Evolutionary conservation across 2,888 invertebrate genomes (phyloP).

Genomic region (Pharmacophagus antenor): DNA sequence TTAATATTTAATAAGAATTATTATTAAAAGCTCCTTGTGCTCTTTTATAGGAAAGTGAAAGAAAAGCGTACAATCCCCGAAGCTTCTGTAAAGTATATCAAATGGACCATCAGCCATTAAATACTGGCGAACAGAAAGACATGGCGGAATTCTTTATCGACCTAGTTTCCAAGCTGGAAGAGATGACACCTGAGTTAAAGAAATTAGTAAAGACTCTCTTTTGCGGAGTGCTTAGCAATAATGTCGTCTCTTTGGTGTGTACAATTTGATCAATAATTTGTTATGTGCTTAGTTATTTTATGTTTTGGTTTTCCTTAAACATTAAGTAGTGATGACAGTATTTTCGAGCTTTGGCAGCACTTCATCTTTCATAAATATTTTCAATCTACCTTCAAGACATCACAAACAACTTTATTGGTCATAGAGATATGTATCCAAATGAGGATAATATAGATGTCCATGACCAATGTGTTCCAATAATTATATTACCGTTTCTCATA

Average conservation of each 20-base stretch:
- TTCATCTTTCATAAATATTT: too few species aligned
- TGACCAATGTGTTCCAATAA: too few species aligned
- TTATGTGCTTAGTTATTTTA: not conserved
- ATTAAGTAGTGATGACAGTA: not conserved
- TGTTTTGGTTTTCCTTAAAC: not conserved
- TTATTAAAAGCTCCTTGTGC: not conserved
- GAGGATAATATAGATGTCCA: too few species aligned
- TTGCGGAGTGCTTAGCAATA: conserved; percentile 96
- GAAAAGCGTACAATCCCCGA: conserved; percentile 96
- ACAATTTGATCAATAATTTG: not conserved
- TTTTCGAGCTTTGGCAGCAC: too few species aligned
- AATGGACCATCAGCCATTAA: conserved; percentile 97
- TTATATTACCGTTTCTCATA: too few species aligned
- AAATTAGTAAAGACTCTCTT: conserved; percentile 94
- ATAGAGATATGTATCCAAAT: too few species aligned
- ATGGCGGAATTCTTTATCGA: conserved; percentile 99
- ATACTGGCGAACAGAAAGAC: conserved; percentile 98
- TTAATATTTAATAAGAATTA: not conserved
- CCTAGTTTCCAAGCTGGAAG: conserved; percentile 96
- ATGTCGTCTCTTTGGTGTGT: conserved; percentile 93
- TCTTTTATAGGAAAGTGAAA: conserved; percentile 88
- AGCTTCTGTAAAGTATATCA: conserved; percentile 98
- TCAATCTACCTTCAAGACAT: not conserved
- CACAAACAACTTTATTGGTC: too few species aligned
- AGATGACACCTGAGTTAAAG: conserved; percentile 95